Conservation (phyloP, 2,888 invertebrate species). For the Scaptomyza cyrtandrae region DNA sequence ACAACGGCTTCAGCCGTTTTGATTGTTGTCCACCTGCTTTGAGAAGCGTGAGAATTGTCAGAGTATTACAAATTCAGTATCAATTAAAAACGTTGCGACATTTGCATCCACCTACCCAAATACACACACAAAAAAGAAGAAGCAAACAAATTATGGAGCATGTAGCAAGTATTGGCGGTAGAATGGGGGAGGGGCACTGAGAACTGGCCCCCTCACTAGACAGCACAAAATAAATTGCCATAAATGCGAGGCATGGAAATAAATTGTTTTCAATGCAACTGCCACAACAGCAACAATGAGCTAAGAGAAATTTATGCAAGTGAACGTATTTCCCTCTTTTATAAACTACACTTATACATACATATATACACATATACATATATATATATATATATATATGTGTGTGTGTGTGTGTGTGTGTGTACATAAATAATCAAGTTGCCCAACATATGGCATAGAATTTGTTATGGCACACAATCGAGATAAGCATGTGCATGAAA, state of each 20-base stretch:
- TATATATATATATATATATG: not conserved
- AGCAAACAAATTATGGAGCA: conserved; percentile 28
- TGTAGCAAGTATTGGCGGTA: not conserved
- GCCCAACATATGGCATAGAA: conserved; percentile 50
- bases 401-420: too few relatives aligned
- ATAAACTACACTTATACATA: not conserved
- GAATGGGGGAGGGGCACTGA: conserved; percentile 26
- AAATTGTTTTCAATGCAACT: conserved; percentile 79
- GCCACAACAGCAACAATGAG: conserved; percentile 36
- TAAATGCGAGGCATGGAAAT: conserved; percentile 71
- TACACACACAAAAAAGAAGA: conserved; percentile 4
- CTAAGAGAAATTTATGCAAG: conserved; percentile 68
- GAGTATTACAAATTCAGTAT: conserved; percentile 20
- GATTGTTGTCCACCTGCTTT: conserved; percentile 43
- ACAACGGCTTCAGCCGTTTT: not conserved
- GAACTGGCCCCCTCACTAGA: conserved; percentile 44
- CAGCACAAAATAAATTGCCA: conserved; percentile 72
- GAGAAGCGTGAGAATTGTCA: conserved; percentile 44
- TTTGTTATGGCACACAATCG: conserved; percentile 41
- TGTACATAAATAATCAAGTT: conserved; percentile 10
- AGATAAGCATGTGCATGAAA: conserved; percentile 25
- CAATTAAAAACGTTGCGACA: conserved; percentile 57
- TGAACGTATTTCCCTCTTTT: conserved; percentile 59
- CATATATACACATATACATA: not conserved
- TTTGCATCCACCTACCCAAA: conserved; percentile 37